Evolutionary conservation across 1,140 invertebrate genomes (phyloP).

Genomic region (Scaptomyza montana): DNA sequence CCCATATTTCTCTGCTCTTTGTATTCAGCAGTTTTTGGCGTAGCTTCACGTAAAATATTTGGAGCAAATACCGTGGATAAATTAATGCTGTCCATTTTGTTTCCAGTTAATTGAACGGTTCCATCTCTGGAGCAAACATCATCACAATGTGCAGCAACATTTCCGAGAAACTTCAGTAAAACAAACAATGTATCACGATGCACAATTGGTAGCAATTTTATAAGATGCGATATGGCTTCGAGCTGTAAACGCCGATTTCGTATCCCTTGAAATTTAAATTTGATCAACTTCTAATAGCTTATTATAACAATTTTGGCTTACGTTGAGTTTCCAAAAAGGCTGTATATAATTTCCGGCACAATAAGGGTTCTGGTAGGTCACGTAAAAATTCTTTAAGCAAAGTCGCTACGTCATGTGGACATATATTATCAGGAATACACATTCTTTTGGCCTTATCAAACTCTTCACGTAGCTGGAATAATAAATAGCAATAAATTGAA

Average conservation of each 20-base stretch:
- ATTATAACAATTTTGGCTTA: slow-evolving; percentile 84
- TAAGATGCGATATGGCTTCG: slow-evolving; percentile 91
- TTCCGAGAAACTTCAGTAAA: slow-evolving; percentile 91
- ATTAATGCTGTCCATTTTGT: slow-evolving; percentile 97
- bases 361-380: slow-evolving; percentile 95
- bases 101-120: slow-evolving; percentile 85
- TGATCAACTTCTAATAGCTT: slow-evolving; percentile 2
- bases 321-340: slow-evolving; percentile 96
- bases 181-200: slow-evolving; percentile 95
- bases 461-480: slow-evolving; percentile 92
- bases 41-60: slow-evolving; percentile 93
- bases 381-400: slow-evolving; percentile 96
- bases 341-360: slow-evolving; percentile 94
- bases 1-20: slow-evolving; percentile 62
- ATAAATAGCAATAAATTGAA: too few species aligned
- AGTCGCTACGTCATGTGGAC: slow-evolving; percentile 96
- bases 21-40: slow-evolving; percentile 83
- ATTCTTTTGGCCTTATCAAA: slow-evolving; percentile 93
- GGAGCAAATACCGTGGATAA: slow-evolving; percentile 96
- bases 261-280: slow-evolving; percentile 86
- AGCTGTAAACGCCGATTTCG: slow-evolving; percentile 91
- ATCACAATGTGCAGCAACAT: slow-evolving; percentile 87
- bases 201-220: slow-evolving; percentile 92
- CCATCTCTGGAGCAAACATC: slow-evolving; percentile 58
- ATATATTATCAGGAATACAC: slow-evolving; percentile 90